Base-by-base conservation (phyloP, 1,140 invertebrate species). In the Homalodisca vitripennis region DNA sequence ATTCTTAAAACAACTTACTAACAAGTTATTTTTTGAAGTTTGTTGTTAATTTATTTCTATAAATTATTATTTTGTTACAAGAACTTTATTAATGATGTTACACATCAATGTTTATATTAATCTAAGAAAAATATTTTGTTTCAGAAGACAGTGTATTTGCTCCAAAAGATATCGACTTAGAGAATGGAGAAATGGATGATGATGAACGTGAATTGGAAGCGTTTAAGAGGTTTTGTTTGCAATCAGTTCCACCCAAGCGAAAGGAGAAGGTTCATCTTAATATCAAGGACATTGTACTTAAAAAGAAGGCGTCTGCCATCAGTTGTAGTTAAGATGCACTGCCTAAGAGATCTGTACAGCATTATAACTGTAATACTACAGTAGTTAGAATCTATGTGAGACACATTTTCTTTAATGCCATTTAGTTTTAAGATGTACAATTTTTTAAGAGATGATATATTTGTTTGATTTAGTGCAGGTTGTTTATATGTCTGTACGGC, bases 181-280 rank as follows among this genome's bases (percentile, higher is more conserved):
- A 90, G 78, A 86, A 89, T 76, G 87, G 86, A 20, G 88, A 91
- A 72, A 83, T 91, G 79, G 90, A 91, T 79, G 88, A 90, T 71
- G 86, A 85, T 48, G 90, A 92, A 73, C 80, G 87, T 47, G 89
- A 92, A 78, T 77, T 92, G 71, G 90, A 92, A 79, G 89, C 88
- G 47, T 92, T 92, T 78, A 92, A 92, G 79, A 83, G 89, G 72
- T 92, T 92, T 79, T 91, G 89, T 73, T 84, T 87, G 51, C 87
- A 91, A 73, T 89, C 88, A 3, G 84, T 89, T 70, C 88, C 89
- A 47, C 84, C 85, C 0, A 83, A 86, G 70, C 80, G 83, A 46
- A 89, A 89, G 77, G 87, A 89, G 73, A 86, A 85, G 3, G 88
- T 91, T 62, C 87, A 89, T 76, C 82, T 90, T 55, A 89, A 90